Conservation (phyloP, 2,797 vertebrate species). For the Hylomyscus alleni region DNA sequence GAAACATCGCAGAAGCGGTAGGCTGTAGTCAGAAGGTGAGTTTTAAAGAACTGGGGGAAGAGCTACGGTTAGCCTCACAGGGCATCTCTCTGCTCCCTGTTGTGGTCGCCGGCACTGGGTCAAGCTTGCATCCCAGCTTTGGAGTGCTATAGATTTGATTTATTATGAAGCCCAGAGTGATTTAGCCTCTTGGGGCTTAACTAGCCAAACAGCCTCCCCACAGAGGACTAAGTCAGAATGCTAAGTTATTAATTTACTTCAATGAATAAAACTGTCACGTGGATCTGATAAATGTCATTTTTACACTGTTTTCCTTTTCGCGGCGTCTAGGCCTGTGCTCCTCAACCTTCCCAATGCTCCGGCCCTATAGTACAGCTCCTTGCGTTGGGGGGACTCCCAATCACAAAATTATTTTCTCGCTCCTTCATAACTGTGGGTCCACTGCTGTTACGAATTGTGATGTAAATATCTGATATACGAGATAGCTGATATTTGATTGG, state of each 20-base stretch:
- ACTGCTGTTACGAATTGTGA: neutral
- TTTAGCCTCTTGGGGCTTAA: slow-evolving; percentile 3
- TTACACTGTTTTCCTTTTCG: neutral
- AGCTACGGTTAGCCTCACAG: neutral
- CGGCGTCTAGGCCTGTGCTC: no score
- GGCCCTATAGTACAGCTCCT: neutral
- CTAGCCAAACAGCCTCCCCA: neutral
- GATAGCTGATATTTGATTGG: neutral
- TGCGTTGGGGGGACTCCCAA: neutral
- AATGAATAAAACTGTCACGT: slow-evolving; percentile 33
- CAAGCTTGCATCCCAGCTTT: neutral
- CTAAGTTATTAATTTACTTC: slow-evolving; percentile 67
- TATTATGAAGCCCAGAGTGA: neutral
- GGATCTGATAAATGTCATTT: slow-evolving; percentile 56
- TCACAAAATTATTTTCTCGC: no score
- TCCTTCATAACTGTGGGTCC: neutral
- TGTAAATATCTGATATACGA: no score
- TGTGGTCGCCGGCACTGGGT: neutral
- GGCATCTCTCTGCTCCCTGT: no score
- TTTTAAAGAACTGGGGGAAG: neutral
- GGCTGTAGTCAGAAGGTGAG: neutral
- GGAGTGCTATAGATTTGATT: neutral
- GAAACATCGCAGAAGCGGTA: neutral
- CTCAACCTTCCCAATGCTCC: no score
- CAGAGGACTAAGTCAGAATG: slow-evolving; percentile 51